A percentile compares a stretch with the other conserved stretches of the same genome.
Evolutionary conservation across 2,797 vertebrate species (phyloP).

Genomic region (Cephalopachus bancanus): DNA sequence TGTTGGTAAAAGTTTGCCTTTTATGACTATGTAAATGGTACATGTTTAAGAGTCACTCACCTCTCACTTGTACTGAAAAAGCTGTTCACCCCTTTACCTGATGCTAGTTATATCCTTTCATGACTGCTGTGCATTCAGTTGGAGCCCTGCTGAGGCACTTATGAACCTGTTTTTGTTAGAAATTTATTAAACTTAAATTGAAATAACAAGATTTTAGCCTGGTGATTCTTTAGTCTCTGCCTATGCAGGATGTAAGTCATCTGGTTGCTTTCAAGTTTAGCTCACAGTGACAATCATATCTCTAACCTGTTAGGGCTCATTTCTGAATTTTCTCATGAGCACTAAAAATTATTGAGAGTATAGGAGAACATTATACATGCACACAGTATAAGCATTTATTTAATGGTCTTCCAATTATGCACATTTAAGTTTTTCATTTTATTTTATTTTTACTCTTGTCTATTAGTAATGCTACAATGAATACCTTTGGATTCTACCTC

Average conservation of each 20-base stretch:
- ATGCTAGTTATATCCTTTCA: background rate
- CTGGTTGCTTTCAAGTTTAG: background rate
- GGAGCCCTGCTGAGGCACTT: background rate
- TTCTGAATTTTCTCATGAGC: background rate
- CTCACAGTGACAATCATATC: background rate
- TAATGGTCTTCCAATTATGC: background rate
- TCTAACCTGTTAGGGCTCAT: background rate
- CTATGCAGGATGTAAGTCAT: background rate
- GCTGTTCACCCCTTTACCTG: background rate
- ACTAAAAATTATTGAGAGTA: background rate
- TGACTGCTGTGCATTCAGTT: background rate
- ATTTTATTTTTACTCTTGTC: constrained; percentile 4
- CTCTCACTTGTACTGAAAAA: background rate
- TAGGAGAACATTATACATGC: background rate
- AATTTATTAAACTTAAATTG: background rate
- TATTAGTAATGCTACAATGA: background rate
- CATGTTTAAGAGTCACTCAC: background rate
- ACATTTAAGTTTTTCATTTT: background rate
- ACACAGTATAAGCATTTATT: background rate
- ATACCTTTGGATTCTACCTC: background rate
- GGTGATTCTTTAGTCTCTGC: background rate
- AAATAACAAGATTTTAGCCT: background rate
- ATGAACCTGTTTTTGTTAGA: background rate
- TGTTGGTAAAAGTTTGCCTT: background rate
- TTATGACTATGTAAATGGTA: background rate